Conservation (phyloP, 2,113 vertebrate species). For the Delphinapterus leucas region DNA sequence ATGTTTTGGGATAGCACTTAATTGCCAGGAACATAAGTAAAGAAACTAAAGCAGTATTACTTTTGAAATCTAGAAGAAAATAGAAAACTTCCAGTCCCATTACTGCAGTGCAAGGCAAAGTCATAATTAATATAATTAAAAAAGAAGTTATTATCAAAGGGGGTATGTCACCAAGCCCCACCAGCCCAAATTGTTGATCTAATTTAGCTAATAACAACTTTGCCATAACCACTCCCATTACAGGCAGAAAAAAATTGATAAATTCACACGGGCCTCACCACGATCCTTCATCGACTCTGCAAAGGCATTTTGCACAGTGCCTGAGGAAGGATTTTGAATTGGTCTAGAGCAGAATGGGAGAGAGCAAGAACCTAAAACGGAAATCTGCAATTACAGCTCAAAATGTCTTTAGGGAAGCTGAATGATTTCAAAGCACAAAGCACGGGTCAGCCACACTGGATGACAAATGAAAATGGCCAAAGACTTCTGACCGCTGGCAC, state of each 20-base stretch:
- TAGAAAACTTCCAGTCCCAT: slow-evolving; percentile 40
- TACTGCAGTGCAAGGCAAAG: slow-evolving; percentile 48
- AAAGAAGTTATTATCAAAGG: slow-evolving; percentile 58
- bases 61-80: slow-evolving; percentile 45
- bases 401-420: not conserved
- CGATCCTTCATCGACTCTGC: not conserved
- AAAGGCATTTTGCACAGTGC: not conserved
- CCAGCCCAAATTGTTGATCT: slow-evolving; percentile 47
- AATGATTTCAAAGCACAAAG: not conserved
- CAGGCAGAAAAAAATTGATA: slow-evolving; percentile 16
- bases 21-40: slow-evolving; percentile 65
- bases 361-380: not conserved
- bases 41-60: slow-evolving; percentile 27
- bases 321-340: not conserved
- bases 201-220: slow-evolving; percentile 63
- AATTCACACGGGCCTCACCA: not conserved
- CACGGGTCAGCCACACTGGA: not conserved
- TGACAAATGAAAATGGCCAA: not conserved
- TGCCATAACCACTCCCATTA: slow-evolving; percentile 6
- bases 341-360: not conserved
- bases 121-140: slow-evolving; percentile 72
- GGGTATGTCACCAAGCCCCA: slow-evolving; percentile 44
- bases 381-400: not conserved
- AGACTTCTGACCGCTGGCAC: not conserved
- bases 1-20: slow-evolving; percentile 60